A percentile compares a stretch with the other conserved stretches of the same genome.
phyloP scores from a whole-genome alignment of 1,140 invertebrate genomes.

The Lordiphosa mommai region DNA sequence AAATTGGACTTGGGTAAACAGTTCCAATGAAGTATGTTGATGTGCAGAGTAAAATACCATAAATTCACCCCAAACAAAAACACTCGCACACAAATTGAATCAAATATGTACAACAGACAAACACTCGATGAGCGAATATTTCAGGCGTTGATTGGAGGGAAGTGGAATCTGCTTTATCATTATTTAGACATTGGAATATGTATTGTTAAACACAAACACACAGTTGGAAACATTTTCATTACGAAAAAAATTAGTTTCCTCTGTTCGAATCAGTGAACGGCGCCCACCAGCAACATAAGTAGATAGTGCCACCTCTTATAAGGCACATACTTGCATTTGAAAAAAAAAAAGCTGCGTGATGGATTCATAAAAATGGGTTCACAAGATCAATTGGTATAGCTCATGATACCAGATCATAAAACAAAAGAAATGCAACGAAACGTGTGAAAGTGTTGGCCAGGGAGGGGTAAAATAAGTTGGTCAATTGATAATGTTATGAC shows the following conservation, averaged over 20 bases:
- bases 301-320: constrained; percentile 4
- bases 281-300: constrained; percentile 21
- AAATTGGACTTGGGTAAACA: constrained; percentile 65
- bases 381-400: constrained; percentile 54
- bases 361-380: constrained; percentile 17
- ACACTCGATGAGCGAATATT: constrained; percentile 46
- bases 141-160: constrained; percentile 10
- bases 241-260: neutral
- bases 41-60: constrained; percentile 29
- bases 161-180: constrained; percentile 14
- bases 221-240: constrained; percentile 28
- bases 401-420: constrained; percentile 45
- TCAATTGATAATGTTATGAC: constrained; percentile 8
- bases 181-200: constrained; percentile 17
- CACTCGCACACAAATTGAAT: constrained; percentile 39
- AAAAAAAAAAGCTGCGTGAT: constrained; percentile 1
- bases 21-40: constrained; percentile 16
- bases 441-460: constrained; percentile 11
- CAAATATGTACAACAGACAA: constrained; percentile 48
- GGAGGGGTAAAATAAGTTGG: neutral
- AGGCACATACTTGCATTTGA: constrained; percentile 2
- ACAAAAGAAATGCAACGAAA: constrained; percentile 25
- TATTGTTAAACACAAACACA: constrained; percentile 19
- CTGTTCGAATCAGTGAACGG: constrained; percentile 17
- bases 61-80: constrained; percentile 21